Conservation (phyloP, 2,888 invertebrate genomes). For the Metallyticus violacea region DNA sequence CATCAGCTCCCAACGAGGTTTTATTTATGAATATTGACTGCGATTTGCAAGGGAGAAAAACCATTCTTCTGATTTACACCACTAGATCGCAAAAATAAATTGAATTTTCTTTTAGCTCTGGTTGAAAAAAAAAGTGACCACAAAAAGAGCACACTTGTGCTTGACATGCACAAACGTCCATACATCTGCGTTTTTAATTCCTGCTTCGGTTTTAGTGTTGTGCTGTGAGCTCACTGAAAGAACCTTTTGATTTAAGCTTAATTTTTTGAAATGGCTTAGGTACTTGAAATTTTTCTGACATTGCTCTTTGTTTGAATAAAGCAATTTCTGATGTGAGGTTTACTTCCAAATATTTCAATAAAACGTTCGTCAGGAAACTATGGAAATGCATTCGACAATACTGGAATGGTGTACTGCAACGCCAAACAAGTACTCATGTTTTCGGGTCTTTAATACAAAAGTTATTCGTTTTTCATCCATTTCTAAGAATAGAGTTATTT, state of each 20-base stretch:
- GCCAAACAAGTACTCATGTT: too few species aligned
- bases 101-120: neutral
- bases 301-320: neutral
- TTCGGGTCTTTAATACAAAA: too few species aligned
- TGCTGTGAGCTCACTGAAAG: neutral
- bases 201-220: neutral
- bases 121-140: neutral
- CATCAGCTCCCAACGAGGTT: neutral
- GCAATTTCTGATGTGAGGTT: neutral
- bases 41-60: neutral
- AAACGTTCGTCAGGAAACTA: neutral
- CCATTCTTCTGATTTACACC: neutral
- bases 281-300: neutral
- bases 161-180: neutral
- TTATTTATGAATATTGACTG: neutral
- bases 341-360: neutral
- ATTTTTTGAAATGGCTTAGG: neutral
- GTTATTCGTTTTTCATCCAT: too few species aligned
- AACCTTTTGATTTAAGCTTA: neutral
- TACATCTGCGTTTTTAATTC: neutral
- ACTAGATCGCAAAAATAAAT: conserved; percentile 3
- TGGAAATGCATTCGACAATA: neutral
- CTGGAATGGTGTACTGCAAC: neutral
- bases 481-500: too few species aligned
- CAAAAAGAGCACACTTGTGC: neutral